Conservation (phyloP, 2,113 vertebrate species). For the Leptobrachium leishanense region DNA sequence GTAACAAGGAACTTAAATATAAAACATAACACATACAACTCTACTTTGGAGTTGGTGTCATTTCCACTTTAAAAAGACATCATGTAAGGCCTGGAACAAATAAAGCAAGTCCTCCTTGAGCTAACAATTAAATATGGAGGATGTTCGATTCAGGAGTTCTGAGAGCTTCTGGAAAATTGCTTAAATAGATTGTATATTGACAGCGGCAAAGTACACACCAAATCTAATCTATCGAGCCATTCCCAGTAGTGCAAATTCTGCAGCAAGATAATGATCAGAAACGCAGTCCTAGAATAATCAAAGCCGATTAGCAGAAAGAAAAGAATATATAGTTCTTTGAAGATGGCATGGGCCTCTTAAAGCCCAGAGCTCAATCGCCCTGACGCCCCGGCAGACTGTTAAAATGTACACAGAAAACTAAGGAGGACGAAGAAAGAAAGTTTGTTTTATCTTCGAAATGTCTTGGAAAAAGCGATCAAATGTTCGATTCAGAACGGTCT, state of each 20-base stretch:
- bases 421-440: too few relatives aligned
- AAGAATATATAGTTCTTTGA: neutral
- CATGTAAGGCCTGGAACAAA: neutral
- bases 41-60: neutral
- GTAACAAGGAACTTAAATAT: neutral
- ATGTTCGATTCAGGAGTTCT: neutral
- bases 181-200: neutral
- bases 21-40: neutral
- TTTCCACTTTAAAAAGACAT: neutral
- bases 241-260: neutral
- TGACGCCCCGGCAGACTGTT: too few relatives aligned
- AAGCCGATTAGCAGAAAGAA: neutral
- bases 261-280: neutral
- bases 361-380: neutral
- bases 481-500: too few relatives aligned
- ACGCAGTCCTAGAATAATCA: neutral
- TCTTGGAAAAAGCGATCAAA: too few relatives aligned
- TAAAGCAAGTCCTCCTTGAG: neutral
- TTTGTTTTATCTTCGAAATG: too few relatives aligned
- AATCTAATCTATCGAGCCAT: neutral
- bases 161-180: neutral
- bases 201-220: neutral
- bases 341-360: neutral
- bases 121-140: neutral
- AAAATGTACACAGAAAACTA: too few relatives aligned